Base-by-base conservation (phyloP, 2,888 invertebrate species). In the Lasioglossum figueresi region DNA sequence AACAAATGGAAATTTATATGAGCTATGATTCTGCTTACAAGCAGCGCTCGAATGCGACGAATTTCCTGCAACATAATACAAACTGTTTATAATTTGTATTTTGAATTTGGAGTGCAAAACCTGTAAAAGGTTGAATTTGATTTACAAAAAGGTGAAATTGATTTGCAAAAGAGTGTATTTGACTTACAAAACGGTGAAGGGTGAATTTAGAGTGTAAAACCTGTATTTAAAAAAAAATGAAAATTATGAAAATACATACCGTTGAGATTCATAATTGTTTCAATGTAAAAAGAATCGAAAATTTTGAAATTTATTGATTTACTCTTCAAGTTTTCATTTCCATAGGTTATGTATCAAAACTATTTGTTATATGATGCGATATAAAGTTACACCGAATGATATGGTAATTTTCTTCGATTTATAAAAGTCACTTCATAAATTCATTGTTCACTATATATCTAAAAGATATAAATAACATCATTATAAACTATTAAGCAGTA, bases 1-100 rank as follows among this genome's bases (percentile, higher is more conserved):
- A 56, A 92, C 68, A 82, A 94, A 95, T 83, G 93, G 94, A 40
- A 93, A 92, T 87, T 92, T 92, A 45, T 88, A 91, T 34, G 31
- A 16, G 66, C 70, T 68, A 43, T 19, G 4, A 45, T 78, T 19
- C 68, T 34, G 34, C 45, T 81, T 59, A 45, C 8, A 48, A 80
- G 37, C 16, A 52, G n/a, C 71, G 14, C 34, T 52, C 12, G 48
- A 14, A 72, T 71, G 8, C 19, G 34, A 59, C 4, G 27, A 76
- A 76, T 34, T 68, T 31, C 79, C 86, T 86, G 59, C 14, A 73
- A 81, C 16, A 63, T n/a, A 85, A 31, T 40, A 73, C 16, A 78
- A 77, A 63, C 52, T 73, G 45, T 27, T 19, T 40, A 43, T 43
- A 10, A 43, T 14, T 12, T 14, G 43, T 43, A 43, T 43, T 14